phyloP scores from a whole-genome alignment of 2,113 vertebrate species.

The Ursus arctos region DNA sequence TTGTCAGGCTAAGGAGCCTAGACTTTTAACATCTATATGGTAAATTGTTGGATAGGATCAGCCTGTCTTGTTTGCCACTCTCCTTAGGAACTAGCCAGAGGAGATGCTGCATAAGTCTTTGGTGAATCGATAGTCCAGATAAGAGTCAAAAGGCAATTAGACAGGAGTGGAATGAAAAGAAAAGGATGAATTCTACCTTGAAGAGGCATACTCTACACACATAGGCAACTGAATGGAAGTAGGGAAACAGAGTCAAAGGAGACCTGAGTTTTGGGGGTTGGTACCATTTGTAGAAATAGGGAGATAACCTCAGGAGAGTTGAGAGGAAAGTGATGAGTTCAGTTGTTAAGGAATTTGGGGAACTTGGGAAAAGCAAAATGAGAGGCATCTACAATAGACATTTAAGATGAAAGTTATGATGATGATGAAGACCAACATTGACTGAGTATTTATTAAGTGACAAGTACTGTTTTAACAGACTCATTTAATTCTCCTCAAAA shows the following conservation, averaged over 20 bases:
- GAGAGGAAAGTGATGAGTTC: background rate
- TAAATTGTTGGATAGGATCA: background rate
- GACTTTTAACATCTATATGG: background rate
- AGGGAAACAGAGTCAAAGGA: background rate
- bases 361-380: background rate
- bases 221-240: background rate
- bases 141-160: background rate
- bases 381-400: background rate
- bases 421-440: background rate
- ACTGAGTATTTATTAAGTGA: background rate
- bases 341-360: background rate
- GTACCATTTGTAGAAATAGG: background rate
- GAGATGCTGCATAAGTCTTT: background rate
- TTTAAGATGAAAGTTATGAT: background rate
- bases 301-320: background rate
- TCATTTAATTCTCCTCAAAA: background rate
- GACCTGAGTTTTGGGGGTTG: background rate
- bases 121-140: background rate
- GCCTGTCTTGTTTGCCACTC: background rate
- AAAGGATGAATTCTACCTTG: background rate
- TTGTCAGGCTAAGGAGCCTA: background rate
- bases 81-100: background rate
- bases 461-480: background rate
- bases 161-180: background rate
- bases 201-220: too few relatives aligned